Percentiles rank a stretch among this genome's conserved stretches.
Evolutionary conservation across 2,113 vertebrate genomes (phyloP).

Genomic region (Spermophilus dauricus): DNA sequence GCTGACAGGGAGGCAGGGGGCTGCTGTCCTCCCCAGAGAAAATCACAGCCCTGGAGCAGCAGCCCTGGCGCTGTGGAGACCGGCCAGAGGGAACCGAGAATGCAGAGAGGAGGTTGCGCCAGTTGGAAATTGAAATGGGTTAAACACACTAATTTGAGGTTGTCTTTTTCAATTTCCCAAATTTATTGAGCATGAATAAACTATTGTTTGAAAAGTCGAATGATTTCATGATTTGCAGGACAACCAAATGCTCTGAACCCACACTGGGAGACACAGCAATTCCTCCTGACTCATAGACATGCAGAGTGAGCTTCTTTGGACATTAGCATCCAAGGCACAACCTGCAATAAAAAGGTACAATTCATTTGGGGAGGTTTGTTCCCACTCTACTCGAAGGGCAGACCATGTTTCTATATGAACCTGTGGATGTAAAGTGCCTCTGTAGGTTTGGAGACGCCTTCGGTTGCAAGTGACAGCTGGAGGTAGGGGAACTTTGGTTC

Average conservation of each 20-base stretch:
- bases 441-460: not conserved
- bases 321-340: not conserved
- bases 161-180: not conserved
- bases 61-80: too few species aligned
- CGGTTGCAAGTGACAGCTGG: not conserved
- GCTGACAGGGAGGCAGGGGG: not conserved
- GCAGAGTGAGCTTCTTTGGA: conserved; percentile 19
- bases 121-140: not conserved
- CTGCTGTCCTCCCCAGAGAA: fast-evolving
- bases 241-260: not conserved
- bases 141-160: not conserved
- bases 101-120: fast-evolving
- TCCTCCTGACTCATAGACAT: conserved; percentile 1
- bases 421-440: not conserved
- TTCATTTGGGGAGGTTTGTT: not conserved
- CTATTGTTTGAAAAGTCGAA: not conserved
- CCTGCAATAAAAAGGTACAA: not conserved
- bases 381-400: not conserved
- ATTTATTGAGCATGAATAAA: conserved; percentile 27
- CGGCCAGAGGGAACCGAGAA: fast-evolving
- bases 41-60: not conserved
- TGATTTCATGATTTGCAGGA: not conserved
- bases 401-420: fast-evolving
- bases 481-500: not conserved
- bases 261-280: not conserved